Conservation (phyloP, 2,113 vertebrate species). For the Limanda limanda region DNA sequence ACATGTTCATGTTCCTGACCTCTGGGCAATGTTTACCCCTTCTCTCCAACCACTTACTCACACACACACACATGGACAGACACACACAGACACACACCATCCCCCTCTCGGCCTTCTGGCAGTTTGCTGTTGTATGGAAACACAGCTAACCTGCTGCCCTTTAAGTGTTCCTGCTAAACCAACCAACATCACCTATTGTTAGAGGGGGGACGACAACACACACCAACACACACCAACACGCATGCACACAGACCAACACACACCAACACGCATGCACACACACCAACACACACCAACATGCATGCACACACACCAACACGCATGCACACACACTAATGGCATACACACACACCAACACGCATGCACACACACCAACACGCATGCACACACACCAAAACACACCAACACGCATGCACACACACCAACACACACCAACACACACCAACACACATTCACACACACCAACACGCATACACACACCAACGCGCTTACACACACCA, state of each 20-base stretch:
- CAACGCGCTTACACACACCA: not conserved
- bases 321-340: no score
- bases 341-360: no score
- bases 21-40: constrained; percentile 34
- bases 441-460: no score
- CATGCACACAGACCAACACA: not conserved
- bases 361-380: no score
- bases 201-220: not conserved
- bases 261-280: not conserved
- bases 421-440: no score
- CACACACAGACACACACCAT: constrained; percentile 10
- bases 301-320: no score
- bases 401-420: no score
- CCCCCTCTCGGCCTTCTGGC: constrained; percentile 39
- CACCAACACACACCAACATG: no score
- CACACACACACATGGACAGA: not conserved
- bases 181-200: constrained; percentile 25
- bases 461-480: no score
- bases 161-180: constrained; percentile 54
- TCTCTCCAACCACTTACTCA: not conserved
- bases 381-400: no score
- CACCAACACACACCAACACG: not conserved
- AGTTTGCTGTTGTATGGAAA: constrained; percentile 65
- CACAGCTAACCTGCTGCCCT: constrained; percentile 63
- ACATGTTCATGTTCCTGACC: constrained; percentile 38